A percentile compares a stretch with the other conserved stretches of the same genome.
Evolutionary conservation across 2,113 vertebrate genomes (phyloP).

Genomic region (Antechinus flavipes): DNA sequence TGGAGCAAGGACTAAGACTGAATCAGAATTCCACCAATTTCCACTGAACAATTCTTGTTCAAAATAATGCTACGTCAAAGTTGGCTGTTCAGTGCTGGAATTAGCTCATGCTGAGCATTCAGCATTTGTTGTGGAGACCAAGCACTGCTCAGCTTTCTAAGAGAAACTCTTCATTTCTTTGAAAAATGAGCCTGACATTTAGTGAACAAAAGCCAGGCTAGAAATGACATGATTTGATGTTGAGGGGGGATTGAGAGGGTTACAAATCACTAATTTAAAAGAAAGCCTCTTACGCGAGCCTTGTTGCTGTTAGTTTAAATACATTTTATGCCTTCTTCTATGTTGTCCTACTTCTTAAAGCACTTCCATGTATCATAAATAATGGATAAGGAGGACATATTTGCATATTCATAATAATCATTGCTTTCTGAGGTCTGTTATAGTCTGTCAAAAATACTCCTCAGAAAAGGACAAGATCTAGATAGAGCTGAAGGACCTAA

Average conservation of each 20-base stretch:
- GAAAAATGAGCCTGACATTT: background rate
- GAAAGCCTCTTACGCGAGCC: conserved; percentile 19
- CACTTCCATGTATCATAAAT: conserved; percentile 63
- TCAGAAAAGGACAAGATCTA: conserved; percentile 26
- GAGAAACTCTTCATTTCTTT: background rate
- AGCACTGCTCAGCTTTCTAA: background rate
- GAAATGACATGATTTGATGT: background rate
- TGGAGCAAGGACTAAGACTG: background rate
- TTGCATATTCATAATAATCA: conserved; percentile 71
- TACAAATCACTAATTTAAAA: background rate
- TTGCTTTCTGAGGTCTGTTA: conserved; percentile 61
- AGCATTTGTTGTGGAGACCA: conserved; percentile 33
- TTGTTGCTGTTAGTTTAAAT: conserved; percentile 9
- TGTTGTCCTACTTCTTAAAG: conserved; percentile 67
- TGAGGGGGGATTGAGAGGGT: background rate
- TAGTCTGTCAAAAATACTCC: conserved; percentile 49
- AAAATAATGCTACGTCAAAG: background rate
- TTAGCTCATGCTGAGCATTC: conserved; percentile 51
- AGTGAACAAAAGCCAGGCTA: background rate
- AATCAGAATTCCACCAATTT: background rate
- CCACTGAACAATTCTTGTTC: conserved; percentile 33
- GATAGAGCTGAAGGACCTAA: background rate
- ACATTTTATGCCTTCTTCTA: conserved; percentile 37
- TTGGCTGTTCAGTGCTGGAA: background rate
- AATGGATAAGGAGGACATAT: conserved; percentile 68